Conservation (phyloP, 2,113 vertebrate species). For the Cisticola juncidis region DNA sequence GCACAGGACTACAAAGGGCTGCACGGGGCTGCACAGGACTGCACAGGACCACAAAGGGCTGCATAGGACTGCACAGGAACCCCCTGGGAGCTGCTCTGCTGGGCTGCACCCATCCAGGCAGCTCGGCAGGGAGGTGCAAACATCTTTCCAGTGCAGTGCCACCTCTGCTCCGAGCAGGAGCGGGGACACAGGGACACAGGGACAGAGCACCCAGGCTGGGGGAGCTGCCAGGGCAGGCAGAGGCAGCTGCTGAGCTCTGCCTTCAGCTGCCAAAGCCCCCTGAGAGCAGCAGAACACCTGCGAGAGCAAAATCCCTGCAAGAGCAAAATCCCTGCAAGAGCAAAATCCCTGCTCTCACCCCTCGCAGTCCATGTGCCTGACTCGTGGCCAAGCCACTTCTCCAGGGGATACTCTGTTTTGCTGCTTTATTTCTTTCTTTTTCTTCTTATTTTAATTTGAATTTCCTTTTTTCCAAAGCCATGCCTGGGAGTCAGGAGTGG, state of each 20-base stretch:
- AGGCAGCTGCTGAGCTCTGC: background rate
- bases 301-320: rapidly evolving
- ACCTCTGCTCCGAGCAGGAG: background rate
- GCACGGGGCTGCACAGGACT: too few relatives aligned
- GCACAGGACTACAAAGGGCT: too few relatives aligned
- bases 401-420: background rate
- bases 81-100: background rate
- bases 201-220: background rate
- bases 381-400: background rate
- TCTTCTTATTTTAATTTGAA: background rate
- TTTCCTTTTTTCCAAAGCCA: background rate
- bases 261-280: background rate
- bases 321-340: rapidly evolving
- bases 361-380: rapidly evolving
- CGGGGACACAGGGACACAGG: background rate
- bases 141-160: background rate
- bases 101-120: background rate
- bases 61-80: background rate
- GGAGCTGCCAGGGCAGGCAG: background rate
- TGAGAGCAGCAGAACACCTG: rapidly evolving
- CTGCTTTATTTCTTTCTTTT: background rate
- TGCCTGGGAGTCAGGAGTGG: background rate
- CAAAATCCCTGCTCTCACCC: background rate
- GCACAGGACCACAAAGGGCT: too few relatives aligned
- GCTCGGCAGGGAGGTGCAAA: too few relatives aligned